phyloP scores from a whole-genome alignment of 2,113 vertebrate genomes.

The Boleophthalmus pectinirostris region DNA sequence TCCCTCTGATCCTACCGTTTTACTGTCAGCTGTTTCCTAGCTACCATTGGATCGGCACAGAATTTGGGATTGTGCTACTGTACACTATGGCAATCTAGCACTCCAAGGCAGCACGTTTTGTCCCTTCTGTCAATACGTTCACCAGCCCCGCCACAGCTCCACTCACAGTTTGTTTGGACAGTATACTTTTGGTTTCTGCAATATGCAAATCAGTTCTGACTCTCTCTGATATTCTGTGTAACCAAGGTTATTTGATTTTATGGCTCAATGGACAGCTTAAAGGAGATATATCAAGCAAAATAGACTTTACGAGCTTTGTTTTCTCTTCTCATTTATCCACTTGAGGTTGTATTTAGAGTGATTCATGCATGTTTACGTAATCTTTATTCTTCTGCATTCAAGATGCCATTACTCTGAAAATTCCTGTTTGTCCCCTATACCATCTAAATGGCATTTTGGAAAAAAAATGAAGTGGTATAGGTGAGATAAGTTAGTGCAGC shows the following conservation, averaged over 20 bases:
- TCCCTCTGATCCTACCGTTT: constrained; percentile 76
- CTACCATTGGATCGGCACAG: constrained; percentile 66
- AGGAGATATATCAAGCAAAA: neutral
- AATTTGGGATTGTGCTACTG: constrained; percentile 73
- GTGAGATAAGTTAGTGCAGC: no score
- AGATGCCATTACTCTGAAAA: neutral
- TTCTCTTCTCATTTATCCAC: neutral
- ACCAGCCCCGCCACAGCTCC: constrained; percentile 1
- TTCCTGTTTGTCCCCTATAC: no score
- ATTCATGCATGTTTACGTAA: neutral
- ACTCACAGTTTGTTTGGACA: constrained; percentile 8
- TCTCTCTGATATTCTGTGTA: neutral
- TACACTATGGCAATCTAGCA: constrained; percentile 67
- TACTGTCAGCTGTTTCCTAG: constrained; percentile 77
- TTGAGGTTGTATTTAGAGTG: neutral
- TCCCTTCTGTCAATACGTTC: constrained; percentile 49
- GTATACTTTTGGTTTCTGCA: neutral
- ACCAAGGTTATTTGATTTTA: neutral
- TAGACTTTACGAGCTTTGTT: neutral
- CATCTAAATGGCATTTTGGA: no score
- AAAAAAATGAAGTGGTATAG: no score
- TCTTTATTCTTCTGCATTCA: neutral
- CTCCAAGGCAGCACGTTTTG: constrained; percentile 56
- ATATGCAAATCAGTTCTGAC: neutral
- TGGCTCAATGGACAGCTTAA: neutral